Percentiles rank a stretch among this genome's conserved stretches.
phyloP scores from a whole-genome alignment of 1,140 invertebrate species.

The Coptotermes formosanus region DNA sequence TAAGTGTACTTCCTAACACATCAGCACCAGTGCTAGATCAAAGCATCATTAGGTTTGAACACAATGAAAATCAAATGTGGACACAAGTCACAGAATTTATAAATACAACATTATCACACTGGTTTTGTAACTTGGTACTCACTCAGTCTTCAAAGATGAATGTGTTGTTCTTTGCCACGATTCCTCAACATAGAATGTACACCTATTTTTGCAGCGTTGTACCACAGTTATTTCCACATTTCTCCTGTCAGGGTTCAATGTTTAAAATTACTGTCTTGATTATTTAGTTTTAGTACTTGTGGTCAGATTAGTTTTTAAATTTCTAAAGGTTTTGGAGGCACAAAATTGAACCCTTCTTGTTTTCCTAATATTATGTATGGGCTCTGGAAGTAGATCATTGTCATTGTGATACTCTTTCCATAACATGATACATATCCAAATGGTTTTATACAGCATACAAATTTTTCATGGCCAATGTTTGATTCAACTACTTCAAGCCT shows the following conservation, averaged over 20 bases:
- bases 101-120: not conserved
- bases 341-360: not conserved
- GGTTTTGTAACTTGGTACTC: not conserved
- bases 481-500: not conserved
- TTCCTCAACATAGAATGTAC: not conserved
- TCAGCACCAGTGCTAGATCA: not conserved
- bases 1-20: not conserved
- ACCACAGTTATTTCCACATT: not conserved
- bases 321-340: not conserved
- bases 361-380: not conserved
- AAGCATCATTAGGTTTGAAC: not conserved
- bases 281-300: not conserved
- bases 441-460: not conserved
- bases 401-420: not conserved
- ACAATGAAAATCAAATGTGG: not conserved
- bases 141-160: not conserved
- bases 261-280: not conserved
- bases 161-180: not conserved
- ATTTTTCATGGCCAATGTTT: not conserved
- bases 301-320: not conserved
- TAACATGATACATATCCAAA: not conserved
- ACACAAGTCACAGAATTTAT: not conserved
- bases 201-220: not conserved
- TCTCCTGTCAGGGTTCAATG: not conserved
- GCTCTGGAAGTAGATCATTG: not conserved